Base-by-base conservation (phyloP, 2,113 vertebrate genomes). In the Perca fluviatilis region DNA sequence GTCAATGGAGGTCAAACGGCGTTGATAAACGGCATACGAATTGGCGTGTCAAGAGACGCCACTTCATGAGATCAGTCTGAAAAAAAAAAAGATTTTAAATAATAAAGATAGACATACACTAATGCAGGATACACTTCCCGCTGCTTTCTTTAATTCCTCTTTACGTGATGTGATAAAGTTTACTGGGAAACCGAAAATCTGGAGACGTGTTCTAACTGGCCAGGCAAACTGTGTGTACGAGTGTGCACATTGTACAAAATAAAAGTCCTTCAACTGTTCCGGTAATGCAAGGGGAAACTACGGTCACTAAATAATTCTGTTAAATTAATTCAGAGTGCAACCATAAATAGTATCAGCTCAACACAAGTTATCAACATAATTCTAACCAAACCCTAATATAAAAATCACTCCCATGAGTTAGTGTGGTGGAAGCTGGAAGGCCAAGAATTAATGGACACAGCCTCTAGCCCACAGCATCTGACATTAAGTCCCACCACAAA, bases 171-270 rank as follows among this genome's bases (percentile, higher is more conserved):
- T 51, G n/a, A 68, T 47, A 80, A 66, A 79, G 63, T 79, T 77
- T 84, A 53, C 81, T 74, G 62, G 46, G 67, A 77, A 76, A 85
- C 40, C 16, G 64, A 27, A 79, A 46, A 74, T 63, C 15, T 79
- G 12, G 33, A 58, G 43, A 63, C 46, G 5, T 23, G 78, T 66
- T 74, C 18, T 21, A 10, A 86, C 65, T 36, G 54, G 62, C 49
- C 5, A 30, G 46, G 16, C 1, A 12, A 7, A 51, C 58, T 72
- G 2, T 56, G 30, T 56, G 23, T 21, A 2, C 2, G 16, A 10
- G 23, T 43, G 49, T 54, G 3, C 14, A 51, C 9, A 50, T 25
- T 30, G 3, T 13, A 27, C 23, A 74, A 51, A 33, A 57, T n/a
- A 62, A 14, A 53, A 36, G 36, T 33, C 5, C 21, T 49, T 65